phyloP scores from a whole-genome alignment of 2,797 vertebrate species.

The Helicolenus hilgendorfi region DNA sequence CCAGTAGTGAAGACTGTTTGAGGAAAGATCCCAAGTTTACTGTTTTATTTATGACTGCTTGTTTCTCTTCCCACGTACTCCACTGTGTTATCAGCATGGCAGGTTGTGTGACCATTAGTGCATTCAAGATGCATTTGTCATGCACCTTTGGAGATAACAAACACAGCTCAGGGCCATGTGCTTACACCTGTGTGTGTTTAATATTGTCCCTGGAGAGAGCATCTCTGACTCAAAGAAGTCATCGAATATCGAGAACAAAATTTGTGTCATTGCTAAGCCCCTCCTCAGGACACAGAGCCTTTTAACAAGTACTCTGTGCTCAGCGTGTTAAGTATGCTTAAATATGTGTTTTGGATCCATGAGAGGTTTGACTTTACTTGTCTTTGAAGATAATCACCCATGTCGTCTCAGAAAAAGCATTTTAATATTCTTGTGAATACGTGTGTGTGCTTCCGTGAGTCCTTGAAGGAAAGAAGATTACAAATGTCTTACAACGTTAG shows the following conservation, averaged over 20 bases:
- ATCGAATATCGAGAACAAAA: conserved; percentile 20
- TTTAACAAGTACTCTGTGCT: conserved; percentile 25
- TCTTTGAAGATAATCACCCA: conserved; percentile 53
- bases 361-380: conserved; percentile 48
- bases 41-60: conserved; percentile 4
- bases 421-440: background rate
- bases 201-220: conserved; percentile 11
- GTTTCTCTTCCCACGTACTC: background rate
- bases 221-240: conserved; percentile 14
- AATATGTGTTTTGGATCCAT: conserved; percentile 42
- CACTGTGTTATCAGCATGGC: background rate
- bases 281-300: conserved; percentile 33
- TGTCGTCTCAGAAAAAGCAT: conserved; percentile 15
- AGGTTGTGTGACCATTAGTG: conserved; percentile 3
- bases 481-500: background rate
- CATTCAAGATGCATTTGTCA: conserved; percentile 13
- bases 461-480: background rate
- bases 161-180: background rate
- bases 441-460: background rate
- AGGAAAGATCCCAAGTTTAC: background rate
- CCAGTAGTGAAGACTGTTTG: background rate
- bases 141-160: conserved; percentile 13
- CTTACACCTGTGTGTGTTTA: background rate
- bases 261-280: conserved; percentile 40
- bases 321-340: conserved; percentile 26